These are phyloP conservation scores for Thalassarche chlororhynchos DNA, from an alignment of 2,113 vertebrate genomes.

Conservation along the genomic window DNA sequence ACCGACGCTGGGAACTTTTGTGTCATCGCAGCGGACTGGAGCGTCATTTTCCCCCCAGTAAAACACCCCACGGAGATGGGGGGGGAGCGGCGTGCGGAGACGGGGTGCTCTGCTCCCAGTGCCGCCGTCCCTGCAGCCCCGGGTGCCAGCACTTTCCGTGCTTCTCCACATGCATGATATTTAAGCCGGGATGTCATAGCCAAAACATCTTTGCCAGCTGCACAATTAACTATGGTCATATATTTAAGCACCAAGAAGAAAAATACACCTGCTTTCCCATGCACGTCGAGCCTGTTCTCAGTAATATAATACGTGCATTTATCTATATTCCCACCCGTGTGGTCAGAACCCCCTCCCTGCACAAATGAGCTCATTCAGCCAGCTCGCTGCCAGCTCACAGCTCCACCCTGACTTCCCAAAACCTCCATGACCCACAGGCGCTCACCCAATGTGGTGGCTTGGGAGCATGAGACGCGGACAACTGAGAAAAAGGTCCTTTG, in stretches of 20 bases:
- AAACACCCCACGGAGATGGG: neutral
- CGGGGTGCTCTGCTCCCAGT: accelerated
- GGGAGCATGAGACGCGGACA: neutral
- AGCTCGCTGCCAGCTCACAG: neutral
- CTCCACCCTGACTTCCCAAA: neutral
- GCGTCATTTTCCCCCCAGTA: neutral
- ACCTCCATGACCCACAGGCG: neutral
- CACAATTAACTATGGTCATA: neutral
- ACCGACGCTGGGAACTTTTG: neutral
- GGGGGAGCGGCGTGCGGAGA: accelerated
- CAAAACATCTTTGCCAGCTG: neutral
- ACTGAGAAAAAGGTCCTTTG: neutral
- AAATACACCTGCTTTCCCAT: constrained; percentile 47
- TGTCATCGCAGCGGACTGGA: accelerated
- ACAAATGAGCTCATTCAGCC: neutral
- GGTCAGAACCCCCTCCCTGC: neutral
- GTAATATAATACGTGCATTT: neutral
- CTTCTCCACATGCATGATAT: neutral
- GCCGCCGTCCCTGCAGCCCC: accelerated
- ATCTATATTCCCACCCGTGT: neutral
- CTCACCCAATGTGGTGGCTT: accelerated
- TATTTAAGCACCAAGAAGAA: neutral
- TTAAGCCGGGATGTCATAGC: neutral
- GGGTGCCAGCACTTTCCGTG: neutral
- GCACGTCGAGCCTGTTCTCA: neutral